Conservation (phyloP, 2,113 vertebrate genomes). For the Lucifuga dentata region DNA sequence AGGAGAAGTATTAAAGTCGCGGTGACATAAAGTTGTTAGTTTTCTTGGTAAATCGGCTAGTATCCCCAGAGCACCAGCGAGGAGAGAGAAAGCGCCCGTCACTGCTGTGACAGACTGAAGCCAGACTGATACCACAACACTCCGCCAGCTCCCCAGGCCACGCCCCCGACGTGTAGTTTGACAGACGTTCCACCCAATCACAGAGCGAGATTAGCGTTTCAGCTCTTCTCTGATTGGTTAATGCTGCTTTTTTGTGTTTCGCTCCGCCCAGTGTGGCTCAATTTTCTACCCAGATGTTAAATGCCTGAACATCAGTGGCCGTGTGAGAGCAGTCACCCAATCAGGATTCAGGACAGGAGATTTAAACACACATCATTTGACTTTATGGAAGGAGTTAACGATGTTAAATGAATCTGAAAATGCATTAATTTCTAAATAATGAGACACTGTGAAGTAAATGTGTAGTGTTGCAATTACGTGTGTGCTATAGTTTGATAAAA, state of each 20-base stretch:
- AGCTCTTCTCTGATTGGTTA: slow-evolving; percentile 35
- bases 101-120: slow-evolving; percentile 58
- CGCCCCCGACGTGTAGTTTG: slow-evolving; percentile 59
- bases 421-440: no score
- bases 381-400: slow-evolving; percentile 24
- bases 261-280: slow-evolving; percentile 38
- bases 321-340: slow-evolving; percentile 38
- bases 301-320: slow-evolving; percentile 25
- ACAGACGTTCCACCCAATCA: slow-evolving; percentile 67
- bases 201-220: rapidly evolving
- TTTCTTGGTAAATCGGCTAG: slow-evolving; percentile 47
- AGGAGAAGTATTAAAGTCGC: slow-evolving; percentile 3
- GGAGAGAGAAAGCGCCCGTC: slow-evolving; percentile 48
- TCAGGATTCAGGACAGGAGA: slow-evolving; percentile 38
- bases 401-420: neutral
- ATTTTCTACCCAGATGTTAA: slow-evolving; percentile 73
- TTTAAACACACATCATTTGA: slow-evolving; percentile 46
- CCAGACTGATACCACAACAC: slow-evolving; percentile 71
- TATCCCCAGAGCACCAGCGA: slow-evolving; percentile 72
- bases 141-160: slow-evolving; percentile 17
- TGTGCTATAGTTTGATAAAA: no score
- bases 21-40: slow-evolving; percentile 11
- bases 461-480: no score
- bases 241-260: neutral
- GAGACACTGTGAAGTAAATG: no score